Conservation (phyloP, 2,888 invertebrate species). For the Antheraea yamamai region DNA sequence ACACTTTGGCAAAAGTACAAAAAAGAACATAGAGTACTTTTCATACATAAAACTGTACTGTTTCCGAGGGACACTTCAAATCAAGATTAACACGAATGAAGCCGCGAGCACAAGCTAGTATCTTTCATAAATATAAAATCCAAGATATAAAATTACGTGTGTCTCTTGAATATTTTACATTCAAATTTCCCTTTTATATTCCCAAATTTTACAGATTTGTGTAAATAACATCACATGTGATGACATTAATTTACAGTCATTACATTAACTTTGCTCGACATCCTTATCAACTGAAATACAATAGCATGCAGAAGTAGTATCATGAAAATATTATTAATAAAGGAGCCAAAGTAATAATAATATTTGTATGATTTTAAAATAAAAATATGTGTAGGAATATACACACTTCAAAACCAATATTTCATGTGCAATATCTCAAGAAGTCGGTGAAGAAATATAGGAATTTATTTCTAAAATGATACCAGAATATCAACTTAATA, state of each 20-base stretch:
- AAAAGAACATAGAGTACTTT: too few relatives aligned
- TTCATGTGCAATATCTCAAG: conserved; percentile 6
- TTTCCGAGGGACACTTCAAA: too few relatives aligned
- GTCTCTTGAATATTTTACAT: too few relatives aligned
- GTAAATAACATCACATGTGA: background rate
- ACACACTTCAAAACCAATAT: background rate
- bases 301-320: background rate
- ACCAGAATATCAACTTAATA: conserved; percentile 4
- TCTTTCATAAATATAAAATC: too few relatives aligned
- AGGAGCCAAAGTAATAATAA: background rate
- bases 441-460: background rate
- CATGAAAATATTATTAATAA: background rate
- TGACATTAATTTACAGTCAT: background rate
- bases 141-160: too few relatives aligned
- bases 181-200: too few relatives aligned
- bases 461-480: background rate
- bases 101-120: too few relatives aligned
- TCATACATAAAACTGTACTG: too few relatives aligned
- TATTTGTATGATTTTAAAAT: background rate
- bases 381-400: background rate
- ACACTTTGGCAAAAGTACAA: too few relatives aligned
- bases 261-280: background rate
- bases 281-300: background rate
- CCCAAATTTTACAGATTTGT: background rate
- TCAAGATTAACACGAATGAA: too few relatives aligned